Conservation (phyloP, 2,113 vertebrate genomes). For the Sorex araneus region DNA sequence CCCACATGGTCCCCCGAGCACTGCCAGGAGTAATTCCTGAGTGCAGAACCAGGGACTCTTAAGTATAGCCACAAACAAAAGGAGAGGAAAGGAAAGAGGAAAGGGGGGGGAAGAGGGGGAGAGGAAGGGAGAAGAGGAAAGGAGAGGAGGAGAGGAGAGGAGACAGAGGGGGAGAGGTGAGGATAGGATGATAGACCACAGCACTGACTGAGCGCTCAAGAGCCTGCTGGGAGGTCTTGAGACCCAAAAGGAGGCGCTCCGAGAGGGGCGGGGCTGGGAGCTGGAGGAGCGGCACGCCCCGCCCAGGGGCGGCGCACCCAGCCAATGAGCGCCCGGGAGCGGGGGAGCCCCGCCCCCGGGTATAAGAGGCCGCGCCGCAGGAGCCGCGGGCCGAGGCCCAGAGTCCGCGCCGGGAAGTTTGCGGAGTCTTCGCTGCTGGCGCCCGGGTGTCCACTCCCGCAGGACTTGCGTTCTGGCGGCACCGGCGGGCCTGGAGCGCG, state of each 20-base stretch:
- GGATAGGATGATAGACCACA: too few relatives aligned
- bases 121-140: too few relatives aligned
- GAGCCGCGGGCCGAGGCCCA: accelerated
- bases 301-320: not conserved
- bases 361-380: not conserved
- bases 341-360: not conserved
- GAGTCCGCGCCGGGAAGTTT: accelerated
- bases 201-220: not conserved
- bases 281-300: not conserved
- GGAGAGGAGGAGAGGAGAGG: too few relatives aligned
- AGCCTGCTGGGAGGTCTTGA: not conserved
- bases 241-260: not conserved
- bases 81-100: too few relatives aligned
- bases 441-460: not conserved
- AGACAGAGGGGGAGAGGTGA: too few relatives aligned
- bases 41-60: too few relatives aligned
- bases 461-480: not conserved
- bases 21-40: too few relatives aligned
- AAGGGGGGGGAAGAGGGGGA: too few relatives aligned
- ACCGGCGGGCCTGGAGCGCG: not conserved
- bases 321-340: slow-evolving; percentile 67
- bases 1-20: too few relatives aligned
- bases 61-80: too few relatives aligned
- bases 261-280: not conserved
- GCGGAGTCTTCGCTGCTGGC: accelerated